phyloP scores from a whole-genome alignment of 2,888 invertebrate species.

The Trissolcus japonicus region DNA sequence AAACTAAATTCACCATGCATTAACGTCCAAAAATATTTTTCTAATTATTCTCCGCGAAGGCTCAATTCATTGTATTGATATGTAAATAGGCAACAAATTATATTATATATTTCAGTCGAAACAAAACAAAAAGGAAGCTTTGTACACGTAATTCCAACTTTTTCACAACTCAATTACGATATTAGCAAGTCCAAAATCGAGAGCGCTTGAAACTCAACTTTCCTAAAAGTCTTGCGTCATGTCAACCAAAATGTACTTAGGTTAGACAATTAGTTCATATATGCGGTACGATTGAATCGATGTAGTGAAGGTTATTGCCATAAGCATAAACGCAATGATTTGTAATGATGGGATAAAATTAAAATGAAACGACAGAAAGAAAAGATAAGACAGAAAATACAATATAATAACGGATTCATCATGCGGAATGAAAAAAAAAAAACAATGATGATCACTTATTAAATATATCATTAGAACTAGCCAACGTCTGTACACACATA shows the following conservation, averaged over 20 bases:
- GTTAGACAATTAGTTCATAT: slow-evolving; percentile 61
- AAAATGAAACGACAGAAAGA: slow-evolving; percentile 44
- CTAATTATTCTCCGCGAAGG: too few relatives aligned
- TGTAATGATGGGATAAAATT: slow-evolving; percentile 58
- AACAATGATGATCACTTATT: slow-evolving; percentile 68
- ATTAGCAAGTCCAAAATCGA: slow-evolving; percentile 11
- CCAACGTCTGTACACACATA: slow-evolving; percentile 65
- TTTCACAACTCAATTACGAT: slow-evolving; percentile 18
- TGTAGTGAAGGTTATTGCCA: slow-evolving; percentile 60
- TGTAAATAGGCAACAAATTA: not conserved
- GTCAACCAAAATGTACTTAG: slow-evolving; percentile 62
- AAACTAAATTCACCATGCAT: too few relatives aligned
- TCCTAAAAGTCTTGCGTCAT: slow-evolving; percentile 61
- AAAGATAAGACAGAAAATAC: too few relatives aligned
- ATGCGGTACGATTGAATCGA: slow-evolving; percentile 60
- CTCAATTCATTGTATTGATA: not conserved
- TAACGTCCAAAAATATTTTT: too few relatives aligned
- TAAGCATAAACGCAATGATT: slow-evolving; percentile 57
- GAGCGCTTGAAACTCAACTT: slow-evolving; percentile 25
- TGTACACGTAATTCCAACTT: slow-evolving; percentile 5
- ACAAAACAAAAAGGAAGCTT: not conserved
- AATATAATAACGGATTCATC: slow-evolving; percentile 3
- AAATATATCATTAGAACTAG: slow-evolving; percentile 73
- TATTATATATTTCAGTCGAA: not conserved
- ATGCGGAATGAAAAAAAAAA: slow-evolving; percentile 11